Base-by-base conservation (phyloP, 2,797 vertebrate genomes). In the Chiroxiphia lanceolata region DNA sequence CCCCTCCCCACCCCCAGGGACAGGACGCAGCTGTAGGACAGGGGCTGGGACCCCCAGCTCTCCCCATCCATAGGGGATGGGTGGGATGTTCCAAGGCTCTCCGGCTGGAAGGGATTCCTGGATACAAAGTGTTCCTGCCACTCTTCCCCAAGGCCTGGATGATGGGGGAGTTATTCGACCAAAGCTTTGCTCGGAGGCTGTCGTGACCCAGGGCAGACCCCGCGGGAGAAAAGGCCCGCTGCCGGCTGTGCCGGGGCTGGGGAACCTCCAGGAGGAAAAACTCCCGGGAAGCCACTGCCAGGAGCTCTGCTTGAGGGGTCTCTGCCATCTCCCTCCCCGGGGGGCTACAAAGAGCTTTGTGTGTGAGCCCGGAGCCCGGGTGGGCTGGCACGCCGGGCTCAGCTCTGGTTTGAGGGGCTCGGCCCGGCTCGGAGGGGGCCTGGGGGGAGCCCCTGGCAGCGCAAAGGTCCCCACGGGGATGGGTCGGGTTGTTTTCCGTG, bases 51-150 rank as follows among this genome's bases (percentile, higher is more conserved):
- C 27, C 15, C 45, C 11, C 69, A 13, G 53, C 42, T 56, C n/a
- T 38, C 20, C 14, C 29, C n/a, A 27, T n/a, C 68, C 26, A 4
- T 4, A 9, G 26, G 13, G 40, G 34, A 4, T 42, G 42, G 25
- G 5, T 15, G 48, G 15, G 31, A 64, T 44, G 27, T 44, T 71
- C 27, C 1, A 6, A 36, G 40, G 4, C 4, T 3, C 12, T 74
- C 34, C 2, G 5, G 15, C 56, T 86, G 33, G 26, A 38, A 42
- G 40, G 29, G 5, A 16, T 31, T 75, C n/a, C 57, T 0, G 0
- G 6, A 36, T 50, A 33, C 54, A 38, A 45, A 65, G 34, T 10
- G 0, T 48, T 93, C 44, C 47, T 54, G 68, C 34, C 0, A 0
- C 50, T 85, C 54, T 33, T 79, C 50, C n/a, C 36, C 15, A 4